A percentile compares a stretch with the other conserved stretches of the same genome.
phyloP scores from a whole-genome alignment of 2,113 vertebrate species.

The Labrus mixtus region DNA sequence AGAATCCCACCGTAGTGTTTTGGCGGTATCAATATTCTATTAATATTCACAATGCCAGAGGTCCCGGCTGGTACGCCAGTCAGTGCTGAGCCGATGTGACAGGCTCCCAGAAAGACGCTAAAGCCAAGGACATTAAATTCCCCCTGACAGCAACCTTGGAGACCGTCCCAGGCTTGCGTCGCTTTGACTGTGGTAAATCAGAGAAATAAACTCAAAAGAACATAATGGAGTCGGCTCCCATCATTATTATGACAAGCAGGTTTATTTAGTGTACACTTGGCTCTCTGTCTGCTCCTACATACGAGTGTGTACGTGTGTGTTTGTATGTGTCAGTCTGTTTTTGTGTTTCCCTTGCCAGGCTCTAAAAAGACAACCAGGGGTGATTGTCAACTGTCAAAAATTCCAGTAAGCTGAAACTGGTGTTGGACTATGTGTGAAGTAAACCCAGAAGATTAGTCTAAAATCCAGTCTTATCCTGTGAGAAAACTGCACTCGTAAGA shows the following conservation, averaged over 20 bases:
- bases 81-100: slow-evolving; percentile 87
- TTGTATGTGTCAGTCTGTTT: not conserved
- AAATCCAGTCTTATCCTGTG: slow-evolving; percentile 9
- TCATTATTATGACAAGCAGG: slow-evolving; percentile 81
- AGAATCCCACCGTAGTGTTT: slow-evolving; percentile 82
- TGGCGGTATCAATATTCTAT: slow-evolving; percentile 94
- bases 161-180: slow-evolving; percentile 78
- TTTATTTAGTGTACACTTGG: slow-evolving; percentile 80
- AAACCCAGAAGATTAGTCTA: slow-evolving; percentile 49
- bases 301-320: slow-evolving; percentile 2
- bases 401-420: slow-evolving; percentile 37
- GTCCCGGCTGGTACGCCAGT: slow-evolving; percentile 86
- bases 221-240: slow-evolving; percentile 82
- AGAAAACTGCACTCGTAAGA: slow-evolving; percentile 8
- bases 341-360: slow-evolving; percentile 42
- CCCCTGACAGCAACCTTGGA: slow-evolving; percentile 90
- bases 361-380: slow-evolving; percentile 65
- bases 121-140: slow-evolving; percentile 90
- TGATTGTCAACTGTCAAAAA: slow-evolving; percentile 66
- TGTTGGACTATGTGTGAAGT: slow-evolving; percentile 32
- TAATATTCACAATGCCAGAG: slow-evolving; percentile 92
- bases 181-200: slow-evolving; percentile 81
- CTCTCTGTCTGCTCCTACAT: slow-evolving; percentile 45
- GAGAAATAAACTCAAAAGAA: slow-evolving; percentile 86
- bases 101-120: slow-evolving; percentile 84